Base-by-base conservation (phyloP, 2,797 vertebrate genomes). In the Neosilurus mollespiculum region DNA sequence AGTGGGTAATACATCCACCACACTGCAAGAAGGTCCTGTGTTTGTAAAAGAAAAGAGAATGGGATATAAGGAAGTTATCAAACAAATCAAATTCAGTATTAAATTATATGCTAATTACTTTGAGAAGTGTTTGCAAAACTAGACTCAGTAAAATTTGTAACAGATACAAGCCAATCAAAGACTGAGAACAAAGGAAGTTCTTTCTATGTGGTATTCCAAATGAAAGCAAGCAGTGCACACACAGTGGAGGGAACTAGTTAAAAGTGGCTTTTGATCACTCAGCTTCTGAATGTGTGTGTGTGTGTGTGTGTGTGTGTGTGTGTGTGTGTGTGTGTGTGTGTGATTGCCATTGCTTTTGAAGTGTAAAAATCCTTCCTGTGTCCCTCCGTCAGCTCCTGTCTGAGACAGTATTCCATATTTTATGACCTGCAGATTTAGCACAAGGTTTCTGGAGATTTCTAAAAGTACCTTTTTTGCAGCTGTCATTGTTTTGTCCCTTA, bases 211-310 rank as follows among this genome's bases (percentile, higher is more conserved):
- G 26, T 34, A 34, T 65, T 72, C 43, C 59, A 14, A 62, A 81
- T 83, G 43, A 83, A 56, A 82, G 67, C 62, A 69, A 56, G 51
- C 0, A 54, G 49, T 16, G 56, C 65, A 53, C 53, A 24, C 58
- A 61, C 53, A 71, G 62, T 85, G 72, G 8, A 65, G 56, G 87
- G 78, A 86, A 89, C 70, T 87, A 83, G 88, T 88, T 85, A 88
- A 87, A 87, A 82, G 61, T 72, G 82, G 83, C 87, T 90, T 90
- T 89, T 90, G 87, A 87, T 91, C 84, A 86, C 86, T 86, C 64
- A 75, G 81, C 83, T 82, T 87, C 59, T 81, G 34, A 84, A 78
- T 83, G 64, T 76, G 51, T 80, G 67, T 67, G 56, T 72, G 70
- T 81, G 80, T 3, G 58, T 49, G 73, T 70, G 79, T 70, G 79